Conservation (phyloP, 2,888 invertebrate genomes). For the Mesochorus sp. region DNA sequence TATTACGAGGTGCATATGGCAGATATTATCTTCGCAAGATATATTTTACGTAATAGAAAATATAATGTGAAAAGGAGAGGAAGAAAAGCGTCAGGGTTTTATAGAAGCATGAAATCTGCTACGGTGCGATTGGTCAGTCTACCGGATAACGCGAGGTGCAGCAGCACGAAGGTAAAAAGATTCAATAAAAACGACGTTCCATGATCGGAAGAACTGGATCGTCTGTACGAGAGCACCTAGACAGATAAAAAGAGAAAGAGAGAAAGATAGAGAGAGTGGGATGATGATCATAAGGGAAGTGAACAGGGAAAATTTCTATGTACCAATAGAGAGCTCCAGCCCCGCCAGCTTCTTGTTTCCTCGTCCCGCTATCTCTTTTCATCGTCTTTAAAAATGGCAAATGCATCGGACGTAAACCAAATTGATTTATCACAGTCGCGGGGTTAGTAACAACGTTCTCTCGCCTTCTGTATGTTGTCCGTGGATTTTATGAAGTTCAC, state of each 20-base stretch:
- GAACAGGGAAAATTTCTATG: not conserved
- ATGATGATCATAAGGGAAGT: no score
- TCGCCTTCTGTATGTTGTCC: conserved; percentile 23
- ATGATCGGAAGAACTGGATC: conserved; percentile 9
- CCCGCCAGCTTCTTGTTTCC: conserved; percentile 28
- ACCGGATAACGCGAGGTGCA: not conserved
- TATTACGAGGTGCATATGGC: not conserved
- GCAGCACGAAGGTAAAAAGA: not conserved
- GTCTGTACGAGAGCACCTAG: not conserved
- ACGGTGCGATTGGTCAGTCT: conserved; percentile 8
- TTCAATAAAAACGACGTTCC: conserved; percentile 27
- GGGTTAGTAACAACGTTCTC: not conserved
- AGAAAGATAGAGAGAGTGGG: not conserved
- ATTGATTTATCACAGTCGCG: conserved; percentile 56
- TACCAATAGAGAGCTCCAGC: conserved; percentile 20
- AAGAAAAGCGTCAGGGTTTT: conserved; percentile 12
- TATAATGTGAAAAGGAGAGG: conserved; percentile 1
- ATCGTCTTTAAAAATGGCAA: conserved; percentile 60
- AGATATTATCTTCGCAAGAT: not conserved
- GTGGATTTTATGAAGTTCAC: conserved; percentile 44
- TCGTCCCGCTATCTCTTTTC: conserved; percentile 32
- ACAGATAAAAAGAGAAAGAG: not conserved
- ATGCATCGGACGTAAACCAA: conserved; percentile 61
- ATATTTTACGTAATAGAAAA: conserved; percentile 18
- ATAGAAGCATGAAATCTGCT: conserved; percentile 28